Percentiles rank a stretch among this genome's conserved stretches.
These are phyloP conservation scores for Sinella curviseta DNA, from an alignment of 1,140 invertebrate genomes.

Conservation along the genomic window DNA sequence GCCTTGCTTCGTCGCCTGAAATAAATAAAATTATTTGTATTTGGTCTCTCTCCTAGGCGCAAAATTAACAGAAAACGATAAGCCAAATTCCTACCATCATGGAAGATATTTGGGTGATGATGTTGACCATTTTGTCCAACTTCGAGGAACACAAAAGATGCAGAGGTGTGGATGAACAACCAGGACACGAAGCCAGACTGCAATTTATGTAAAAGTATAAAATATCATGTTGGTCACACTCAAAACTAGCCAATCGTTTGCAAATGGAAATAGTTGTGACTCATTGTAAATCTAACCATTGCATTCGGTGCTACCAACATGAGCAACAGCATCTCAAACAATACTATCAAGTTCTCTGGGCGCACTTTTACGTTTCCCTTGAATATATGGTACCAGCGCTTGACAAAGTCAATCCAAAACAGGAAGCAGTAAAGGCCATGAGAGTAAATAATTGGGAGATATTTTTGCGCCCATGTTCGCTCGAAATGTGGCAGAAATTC, in stretches of 20 bases:
- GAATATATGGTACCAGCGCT: conserved; percentile 30
- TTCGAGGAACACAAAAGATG: conserved; percentile 44
- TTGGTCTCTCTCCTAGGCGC: no score
- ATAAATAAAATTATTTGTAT: not conserved
- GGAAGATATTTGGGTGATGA: conserved; percentile 50
- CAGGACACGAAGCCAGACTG: conserved; percentile 26
- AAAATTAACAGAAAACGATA: no score
- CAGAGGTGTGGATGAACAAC: conserved; percentile 45
- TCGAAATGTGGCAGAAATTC: conserved; percentile 43
- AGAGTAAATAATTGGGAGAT: conserved; percentile 30
- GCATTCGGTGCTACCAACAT: conserved; percentile 23
- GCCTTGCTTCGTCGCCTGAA: conserved; percentile 48
- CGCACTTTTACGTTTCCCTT: conserved; percentile 38
- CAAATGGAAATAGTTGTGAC: conserved; percentile 1
- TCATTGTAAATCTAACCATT: conserved; percentile 2
- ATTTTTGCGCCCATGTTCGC: conserved; percentile 43
- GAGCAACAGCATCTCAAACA: conserved; percentile 36
- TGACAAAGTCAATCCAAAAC: conserved; percentile 38
- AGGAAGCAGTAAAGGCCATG: conserved; percentile 31
- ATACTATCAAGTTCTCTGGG: conserved; percentile 46
- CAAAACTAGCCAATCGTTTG: conserved; percentile 31
- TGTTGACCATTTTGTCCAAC: conserved; percentile 49
- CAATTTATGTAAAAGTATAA: no score
- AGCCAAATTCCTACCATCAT: conserved; percentile 44
- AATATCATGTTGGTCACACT: not conserved